Conservation (phyloP, 2,113 vertebrate genomes). For the Cyphomyrus plagiostoma region DNA sequence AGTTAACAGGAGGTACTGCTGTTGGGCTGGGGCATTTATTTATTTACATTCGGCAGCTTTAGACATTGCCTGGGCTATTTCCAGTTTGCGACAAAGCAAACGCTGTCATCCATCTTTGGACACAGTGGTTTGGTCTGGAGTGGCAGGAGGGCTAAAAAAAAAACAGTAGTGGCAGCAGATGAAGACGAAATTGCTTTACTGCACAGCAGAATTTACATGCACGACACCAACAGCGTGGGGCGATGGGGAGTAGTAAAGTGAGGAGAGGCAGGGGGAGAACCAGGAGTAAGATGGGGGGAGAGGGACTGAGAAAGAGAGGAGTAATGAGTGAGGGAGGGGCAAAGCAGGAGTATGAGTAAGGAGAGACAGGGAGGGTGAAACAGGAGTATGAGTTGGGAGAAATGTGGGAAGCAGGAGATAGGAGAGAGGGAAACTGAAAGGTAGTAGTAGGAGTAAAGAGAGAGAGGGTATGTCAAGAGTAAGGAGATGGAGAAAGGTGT, state of each 20-base stretch:
- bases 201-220: neutral
- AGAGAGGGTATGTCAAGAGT: too few relatives aligned
- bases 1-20: conserved; percentile 11
- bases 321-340: neutral
- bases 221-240: neutral
- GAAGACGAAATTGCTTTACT: neutral
- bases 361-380: neutral
- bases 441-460: neutral
- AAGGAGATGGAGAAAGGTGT: neutral
- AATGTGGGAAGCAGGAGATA: neutral
- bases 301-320: neutral
- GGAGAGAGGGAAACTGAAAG: too few relatives aligned
- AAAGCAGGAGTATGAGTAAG: neutral
- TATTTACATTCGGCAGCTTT: conserved; percentile 16
- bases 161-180: neutral
- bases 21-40: neutral
- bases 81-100: neutral
- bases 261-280: neutral
- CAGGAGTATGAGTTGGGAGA: neutral
- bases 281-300: neutral
- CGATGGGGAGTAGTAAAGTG: neutral
- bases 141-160: neutral
- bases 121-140: neutral
- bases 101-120: conserved; percentile 14
- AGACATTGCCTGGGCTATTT: neutral